Conservation (phyloP, 2,797 vertebrate genomes). For the Lophotriccus pileatus region DNA sequence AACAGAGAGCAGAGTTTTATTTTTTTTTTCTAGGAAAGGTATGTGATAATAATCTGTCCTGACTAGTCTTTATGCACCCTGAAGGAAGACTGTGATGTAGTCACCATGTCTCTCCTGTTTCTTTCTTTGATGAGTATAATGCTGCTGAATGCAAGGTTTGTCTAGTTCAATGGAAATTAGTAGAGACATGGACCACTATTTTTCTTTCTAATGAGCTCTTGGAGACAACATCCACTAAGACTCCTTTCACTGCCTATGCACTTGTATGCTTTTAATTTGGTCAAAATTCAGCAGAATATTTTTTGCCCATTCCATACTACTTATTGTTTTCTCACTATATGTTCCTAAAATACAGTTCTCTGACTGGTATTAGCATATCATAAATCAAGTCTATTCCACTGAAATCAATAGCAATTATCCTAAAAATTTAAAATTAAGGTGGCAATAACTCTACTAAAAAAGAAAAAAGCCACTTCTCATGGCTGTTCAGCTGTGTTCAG, state of each 20-base stretch:
- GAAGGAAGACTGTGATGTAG: background rate
- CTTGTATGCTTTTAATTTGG: background rate
- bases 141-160: background rate
- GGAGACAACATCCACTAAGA: background rate
- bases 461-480: background rate
- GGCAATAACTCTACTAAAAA: background rate
- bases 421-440: background rate
- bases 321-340: background rate
- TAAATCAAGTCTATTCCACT: background rate
- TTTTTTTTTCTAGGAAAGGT: background rate
- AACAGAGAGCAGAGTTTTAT: accelerated
- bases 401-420: background rate
- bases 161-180: background rate
- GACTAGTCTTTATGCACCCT: background rate
- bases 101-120: background rate
- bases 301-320: background rate
- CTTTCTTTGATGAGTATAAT: background rate
- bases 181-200: background rate
- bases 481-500: background rate
- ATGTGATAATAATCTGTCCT: background rate
- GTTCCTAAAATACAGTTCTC: background rate
- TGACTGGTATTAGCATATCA: background rate
- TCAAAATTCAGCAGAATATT: background rate
- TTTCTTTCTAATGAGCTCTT: background rate
- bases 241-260: background rate